Conservation (phyloP, 2,797 vertebrate genomes). For the Geotrypetes seraphini region DNA sequence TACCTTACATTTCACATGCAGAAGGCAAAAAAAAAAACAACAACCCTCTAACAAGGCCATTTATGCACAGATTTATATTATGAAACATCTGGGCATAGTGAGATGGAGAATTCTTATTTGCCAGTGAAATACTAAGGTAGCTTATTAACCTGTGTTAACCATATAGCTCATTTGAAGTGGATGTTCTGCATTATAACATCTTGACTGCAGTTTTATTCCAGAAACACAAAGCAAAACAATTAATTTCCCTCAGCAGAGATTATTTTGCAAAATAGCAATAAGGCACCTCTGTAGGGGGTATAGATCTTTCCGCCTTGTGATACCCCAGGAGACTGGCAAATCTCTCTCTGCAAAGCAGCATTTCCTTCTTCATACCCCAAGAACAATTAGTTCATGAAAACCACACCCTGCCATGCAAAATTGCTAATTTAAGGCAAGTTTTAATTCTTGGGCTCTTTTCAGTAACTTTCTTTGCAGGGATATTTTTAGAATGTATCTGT, state of each 20-base stretch:
- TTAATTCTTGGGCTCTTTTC: too few species aligned
- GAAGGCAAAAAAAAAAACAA: too few species aligned
- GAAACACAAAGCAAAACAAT: constrained; percentile 53
- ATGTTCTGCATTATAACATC: too few species aligned
- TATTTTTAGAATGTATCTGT: too few species aligned
- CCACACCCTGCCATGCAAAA: constrained; percentile 39
- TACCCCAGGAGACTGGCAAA: constrained; percentile 40
- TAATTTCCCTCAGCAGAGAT: constrained; percentile 51
- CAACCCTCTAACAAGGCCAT: too few species aligned
- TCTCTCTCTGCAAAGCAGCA: constrained; percentile 32
- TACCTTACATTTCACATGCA: too few species aligned
- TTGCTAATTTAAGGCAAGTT: too few species aligned
- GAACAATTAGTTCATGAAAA: constrained; percentile 38
- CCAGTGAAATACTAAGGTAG: constrained; percentile 27
- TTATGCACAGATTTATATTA: too few species aligned
- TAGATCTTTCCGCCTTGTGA: constrained; percentile 52
- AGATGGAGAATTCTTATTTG: too few species aligned
- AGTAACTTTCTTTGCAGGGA: too few species aligned
- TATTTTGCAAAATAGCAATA: constrained; percentile 48
- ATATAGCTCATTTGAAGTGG: constrained; percentile 40
- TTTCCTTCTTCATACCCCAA: constrained; percentile 36
- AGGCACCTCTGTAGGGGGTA: constrained; percentile 47
- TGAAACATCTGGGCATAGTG: too few species aligned
- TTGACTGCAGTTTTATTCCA: constrained; percentile 44
- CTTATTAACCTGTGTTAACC: constrained; percentile 24